Evolutionary conservation across 1,140 invertebrate species (phyloP).

Genomic region (Protaetia brevitarsis): DNA sequence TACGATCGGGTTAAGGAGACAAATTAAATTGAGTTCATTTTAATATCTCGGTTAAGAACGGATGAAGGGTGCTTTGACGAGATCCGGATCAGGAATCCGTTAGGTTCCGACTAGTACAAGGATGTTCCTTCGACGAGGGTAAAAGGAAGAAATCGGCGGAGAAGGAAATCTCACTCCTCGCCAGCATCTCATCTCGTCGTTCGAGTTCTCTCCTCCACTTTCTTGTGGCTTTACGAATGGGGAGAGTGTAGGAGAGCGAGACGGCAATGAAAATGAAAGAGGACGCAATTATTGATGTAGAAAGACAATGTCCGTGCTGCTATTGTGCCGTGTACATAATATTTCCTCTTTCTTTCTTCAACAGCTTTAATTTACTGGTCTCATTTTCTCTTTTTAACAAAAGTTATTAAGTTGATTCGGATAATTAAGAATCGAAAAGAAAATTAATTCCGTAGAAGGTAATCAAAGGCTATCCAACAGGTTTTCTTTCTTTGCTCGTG

Average conservation of each 20-base stretch:
- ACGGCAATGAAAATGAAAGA: background rate
- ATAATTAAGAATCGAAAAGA: too few species aligned
- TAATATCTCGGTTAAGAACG: conserved; percentile 18
- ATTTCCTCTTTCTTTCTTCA: background rate
- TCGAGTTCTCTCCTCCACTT: background rate
- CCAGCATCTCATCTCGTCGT: background rate
- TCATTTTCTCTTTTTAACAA: background rate
- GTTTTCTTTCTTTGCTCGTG: too few species aligned
- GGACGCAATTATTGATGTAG: conserved; percentile 5
- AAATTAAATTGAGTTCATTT: conserved; percentile 18
- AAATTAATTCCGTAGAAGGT: too few species aligned
- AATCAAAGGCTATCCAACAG: too few species aligned
- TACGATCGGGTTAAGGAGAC: conserved; percentile 10
- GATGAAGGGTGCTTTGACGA: conserved; percentile 15
- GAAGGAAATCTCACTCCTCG: background rate
- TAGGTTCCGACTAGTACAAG: conserved; percentile 5
- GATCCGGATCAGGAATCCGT: conserved; percentile 16
- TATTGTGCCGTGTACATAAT: conserved; percentile 6
- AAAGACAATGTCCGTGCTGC: conserved; percentile 1
- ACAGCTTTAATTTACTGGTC: conserved; percentile 6
- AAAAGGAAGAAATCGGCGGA: background rate
- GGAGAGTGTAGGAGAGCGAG: background rate
- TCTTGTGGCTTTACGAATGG: background rate
- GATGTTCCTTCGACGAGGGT: background rate
- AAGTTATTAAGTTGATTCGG: conserved; percentile 6